A percentile compares a stretch with the other conserved stretches of the same genome.
Conservation (phyloP, 2,888 invertebrate species). For the Rhamphomyia laevipes region DNA sequence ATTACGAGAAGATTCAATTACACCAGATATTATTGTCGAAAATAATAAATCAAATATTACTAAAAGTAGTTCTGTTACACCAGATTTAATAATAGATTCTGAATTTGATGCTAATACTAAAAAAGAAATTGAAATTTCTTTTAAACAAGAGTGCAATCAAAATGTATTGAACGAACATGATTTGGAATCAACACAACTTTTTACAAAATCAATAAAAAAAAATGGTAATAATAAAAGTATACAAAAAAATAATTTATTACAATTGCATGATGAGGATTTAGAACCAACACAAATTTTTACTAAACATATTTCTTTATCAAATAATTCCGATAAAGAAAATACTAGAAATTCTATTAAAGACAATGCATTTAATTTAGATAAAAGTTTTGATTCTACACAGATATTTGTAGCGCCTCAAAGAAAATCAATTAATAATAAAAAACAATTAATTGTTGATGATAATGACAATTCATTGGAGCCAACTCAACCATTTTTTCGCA, state of each 20-base stretch:
- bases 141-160: background rate
- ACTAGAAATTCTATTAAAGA: background rate
- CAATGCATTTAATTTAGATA: background rate
- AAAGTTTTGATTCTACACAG: background rate
- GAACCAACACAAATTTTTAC: background rate
- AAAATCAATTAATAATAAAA: background rate
- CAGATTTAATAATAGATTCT: background rate
- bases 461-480: background rate
- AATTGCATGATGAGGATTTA: background rate
- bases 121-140: background rate
- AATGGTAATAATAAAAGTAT: background rate
- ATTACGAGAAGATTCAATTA: background rate
- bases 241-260: background rate
- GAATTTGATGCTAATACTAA: background rate
- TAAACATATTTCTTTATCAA: no score
- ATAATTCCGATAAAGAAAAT: no score
- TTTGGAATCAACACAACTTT: constrained; percentile 1
- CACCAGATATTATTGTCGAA: constrained; percentile 3
- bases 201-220: background rate
- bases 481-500: no score
- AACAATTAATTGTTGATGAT: background rate
- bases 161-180: background rate
- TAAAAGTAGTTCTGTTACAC: background rate
- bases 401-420: background rate
- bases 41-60: background rate